Base-by-base conservation (phyloP, 2,888 invertebrate genomes). In the Xanthia togata region DNA sequence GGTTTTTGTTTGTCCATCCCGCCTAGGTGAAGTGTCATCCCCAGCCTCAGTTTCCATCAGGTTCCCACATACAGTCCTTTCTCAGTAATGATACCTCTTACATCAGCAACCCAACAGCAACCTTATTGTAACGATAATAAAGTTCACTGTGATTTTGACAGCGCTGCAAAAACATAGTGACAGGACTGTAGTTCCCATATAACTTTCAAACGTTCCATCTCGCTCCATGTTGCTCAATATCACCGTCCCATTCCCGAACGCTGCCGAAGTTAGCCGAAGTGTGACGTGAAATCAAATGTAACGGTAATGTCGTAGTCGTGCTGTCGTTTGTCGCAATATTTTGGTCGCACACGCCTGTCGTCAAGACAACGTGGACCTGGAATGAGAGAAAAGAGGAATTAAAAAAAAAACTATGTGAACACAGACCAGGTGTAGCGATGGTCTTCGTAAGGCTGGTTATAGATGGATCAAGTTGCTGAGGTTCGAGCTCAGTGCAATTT, bases 291-390 rank as follows among this genome's bases (percentile, higher is more conserved):
- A 84, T 84, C 76, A 88, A 87, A 84, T 81, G 76, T 87, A 87
- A 82, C 79, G 67, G 78, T 80, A 31, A 67, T 79, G 67, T 83
- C 78, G 83, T 67, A 57, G 78, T 86, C 77, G 83, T 82, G 68
- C 73, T 81, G 71, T 87, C 83, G 87, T 83, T 86, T 85, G 82
- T 86, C 76, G 82, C 73, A 74, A 63, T 73, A 76, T 69, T 88
- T 82, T 86, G 91, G 91, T 92, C 90, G 62, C 86, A 82, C 80
- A 83, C 87, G 86, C 86, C 88, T 90, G 91, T 92, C 93, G 69
- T 73, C 35, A 72, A 77, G 92, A 92, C 91, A 91, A 86, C 88
- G 89, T 84, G 90, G 92, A 92, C 91, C 92, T 92, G 92, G 3
- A 92, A 91, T 70, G 11, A 73, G 64, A 85, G 57, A 85, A 73